These are phyloP conservation scores for Trypoxylon attenuatum DNA, from an alignment of 2,888 invertebrate genomes.

Conservation along the genomic window DNA sequence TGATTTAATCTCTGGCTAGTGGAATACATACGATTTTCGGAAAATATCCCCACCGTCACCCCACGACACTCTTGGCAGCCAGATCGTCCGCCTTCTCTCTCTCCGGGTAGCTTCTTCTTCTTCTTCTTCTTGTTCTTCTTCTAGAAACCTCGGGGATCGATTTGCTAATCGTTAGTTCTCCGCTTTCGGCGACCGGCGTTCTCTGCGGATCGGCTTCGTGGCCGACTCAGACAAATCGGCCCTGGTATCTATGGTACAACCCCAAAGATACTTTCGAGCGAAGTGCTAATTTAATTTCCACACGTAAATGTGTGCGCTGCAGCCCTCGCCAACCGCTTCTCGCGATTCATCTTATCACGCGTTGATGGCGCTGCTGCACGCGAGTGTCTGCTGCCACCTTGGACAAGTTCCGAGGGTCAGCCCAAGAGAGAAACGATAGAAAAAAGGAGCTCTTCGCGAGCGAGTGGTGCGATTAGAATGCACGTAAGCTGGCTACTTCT, in stretches of 20 bases:
- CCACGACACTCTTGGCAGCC: constrained; percentile 42
- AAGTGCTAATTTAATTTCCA: constrained; percentile 58
- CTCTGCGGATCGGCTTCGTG: constrained; percentile 32
- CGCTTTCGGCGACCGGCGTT: constrained; percentile 4
- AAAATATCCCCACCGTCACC: constrained; percentile 56
- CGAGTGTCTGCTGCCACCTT: not conserved
- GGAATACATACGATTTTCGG: constrained; percentile 53
- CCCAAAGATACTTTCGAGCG: constrained; percentile 23
- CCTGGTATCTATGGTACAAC: constrained; percentile 30
- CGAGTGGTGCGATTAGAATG: not conserved
- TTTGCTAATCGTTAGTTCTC: constrained; percentile 29
- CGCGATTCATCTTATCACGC: constrained; percentile 56
- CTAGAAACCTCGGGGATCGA: constrained; percentile 44
- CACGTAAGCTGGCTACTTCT: not conserved
- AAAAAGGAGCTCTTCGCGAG: not conserved
- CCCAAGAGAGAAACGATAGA: too few species aligned
- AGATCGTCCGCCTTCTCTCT: constrained; percentile 38
- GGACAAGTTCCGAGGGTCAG: too few species aligned
- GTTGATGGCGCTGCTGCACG: constrained; percentile 53
- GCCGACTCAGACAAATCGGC: constrained; percentile 40
- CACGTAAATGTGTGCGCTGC: constrained; percentile 46
- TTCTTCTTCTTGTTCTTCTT: constrained; percentile 30
- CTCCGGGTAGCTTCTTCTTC: constrained; percentile 30
- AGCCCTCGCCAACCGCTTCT: constrained; percentile 49
- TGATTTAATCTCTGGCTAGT: not conserved